phyloP scores from a whole-genome alignment of 2,113 vertebrate species.

The Phyllostomus hastatus region DNA sequence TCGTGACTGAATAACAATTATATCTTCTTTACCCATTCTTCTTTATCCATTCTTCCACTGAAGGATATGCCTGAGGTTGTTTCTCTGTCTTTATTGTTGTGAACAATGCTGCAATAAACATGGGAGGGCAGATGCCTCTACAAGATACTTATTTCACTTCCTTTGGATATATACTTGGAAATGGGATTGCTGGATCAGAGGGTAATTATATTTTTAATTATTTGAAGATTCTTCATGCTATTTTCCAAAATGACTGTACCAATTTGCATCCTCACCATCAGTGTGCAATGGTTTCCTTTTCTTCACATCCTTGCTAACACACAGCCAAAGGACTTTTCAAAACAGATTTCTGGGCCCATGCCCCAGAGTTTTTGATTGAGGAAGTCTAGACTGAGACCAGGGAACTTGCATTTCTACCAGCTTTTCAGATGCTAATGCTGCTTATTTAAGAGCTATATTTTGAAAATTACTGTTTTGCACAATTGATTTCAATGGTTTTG shows the following conservation, averaged over 20 bases:
- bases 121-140: not conserved
- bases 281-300: not conserved
- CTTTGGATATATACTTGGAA: not conserved
- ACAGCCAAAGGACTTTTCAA: not conserved
- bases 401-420: not conserved
- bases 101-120: not conserved
- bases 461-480: not conserved
- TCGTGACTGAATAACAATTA: not conserved
- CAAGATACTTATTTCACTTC: not conserved
- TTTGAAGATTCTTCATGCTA: not conserved
- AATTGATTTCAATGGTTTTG: not conserved
- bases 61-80: not conserved
- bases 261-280: not conserved
- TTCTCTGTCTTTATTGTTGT: not conserved
- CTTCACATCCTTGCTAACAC: not conserved
- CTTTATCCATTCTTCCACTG: not conserved
- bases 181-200: not conserved
- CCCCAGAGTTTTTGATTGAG: not conserved
- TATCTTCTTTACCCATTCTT: not conserved
- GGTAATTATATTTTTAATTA: slow-evolving; percentile 2
- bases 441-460: not conserved
- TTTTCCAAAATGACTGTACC: not conserved
- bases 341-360: not conserved
- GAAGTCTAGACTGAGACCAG: not conserved
- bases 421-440: not conserved